A percentile compares a stretch with the other conserved stretches of the same genome.
Evolutionary conservation across 1,140 invertebrate species (phyloP).

Genomic region (Drosophila nannoptera): DNA sequence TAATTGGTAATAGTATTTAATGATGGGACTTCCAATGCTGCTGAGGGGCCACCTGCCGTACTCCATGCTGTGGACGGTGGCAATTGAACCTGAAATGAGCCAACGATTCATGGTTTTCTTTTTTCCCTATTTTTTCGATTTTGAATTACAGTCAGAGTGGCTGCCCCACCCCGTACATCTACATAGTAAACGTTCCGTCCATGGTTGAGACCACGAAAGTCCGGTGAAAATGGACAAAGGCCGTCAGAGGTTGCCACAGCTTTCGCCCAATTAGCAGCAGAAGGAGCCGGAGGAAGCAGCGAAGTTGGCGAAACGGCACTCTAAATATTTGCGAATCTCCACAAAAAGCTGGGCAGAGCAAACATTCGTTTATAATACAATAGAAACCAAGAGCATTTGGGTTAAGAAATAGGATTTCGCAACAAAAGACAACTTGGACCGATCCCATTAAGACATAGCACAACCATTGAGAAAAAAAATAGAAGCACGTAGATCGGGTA

Average conservation of each 20-base stretch:
- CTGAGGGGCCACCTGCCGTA: slow-evolving; percentile 58
- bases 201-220: slow-evolving; percentile 53
- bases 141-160: slow-evolving; percentile 27
- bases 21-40: slow-evolving; percentile 52
- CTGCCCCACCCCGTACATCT: not conserved
- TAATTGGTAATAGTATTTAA: slow-evolving; percentile 79
- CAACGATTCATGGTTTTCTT: slow-evolving; percentile 28
- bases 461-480: slow-evolving; percentile 26
- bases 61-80: slow-evolving; percentile 27
- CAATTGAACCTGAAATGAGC: slow-evolving; percentile 57
- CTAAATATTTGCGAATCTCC: slow-evolving; percentile 66
- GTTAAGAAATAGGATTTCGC: slow-evolving; percentile 51
- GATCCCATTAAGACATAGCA: slow-evolving; percentile 58
- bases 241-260: slow-evolving; percentile 66
- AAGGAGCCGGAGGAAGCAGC: slow-evolving; percentile 23
- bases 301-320: slow-evolving; percentile 41
- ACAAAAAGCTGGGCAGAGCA: slow-evolving; percentile 31
- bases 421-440: slow-evolving; percentile 54
- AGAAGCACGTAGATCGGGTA: not conserved
- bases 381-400: slow-evolving; percentile 21
- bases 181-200: slow-evolving; percentile 58
- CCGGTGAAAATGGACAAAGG: slow-evolving; percentile 74
- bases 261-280: slow-evolving; percentile 71
- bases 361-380: slow-evolving; percentile 25
- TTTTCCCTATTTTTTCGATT: slow-evolving; percentile 21